Conservation (phyloP, 1,140 invertebrate species). For the Diabrotica virgifera region DNA sequence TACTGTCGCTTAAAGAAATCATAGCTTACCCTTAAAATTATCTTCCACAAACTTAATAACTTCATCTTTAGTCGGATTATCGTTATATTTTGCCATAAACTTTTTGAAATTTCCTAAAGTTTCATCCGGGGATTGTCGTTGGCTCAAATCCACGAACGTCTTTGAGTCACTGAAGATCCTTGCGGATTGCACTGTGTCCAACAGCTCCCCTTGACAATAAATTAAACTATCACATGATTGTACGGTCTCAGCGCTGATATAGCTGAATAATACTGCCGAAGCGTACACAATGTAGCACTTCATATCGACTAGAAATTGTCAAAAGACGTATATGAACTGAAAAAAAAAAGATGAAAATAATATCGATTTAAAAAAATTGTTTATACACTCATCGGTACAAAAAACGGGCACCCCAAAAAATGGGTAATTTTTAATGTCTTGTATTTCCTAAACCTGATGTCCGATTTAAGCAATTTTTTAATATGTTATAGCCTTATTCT, state of each 20-base stretch:
- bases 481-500: too few species aligned
- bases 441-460: too few species aligned
- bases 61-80: slow-evolving; percentile 54
- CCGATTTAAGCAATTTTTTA: too few species aligned
- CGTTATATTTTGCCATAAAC: slow-evolving; percentile 60
- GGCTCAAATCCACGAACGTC: slow-evolving; percentile 85
- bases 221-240: slow-evolving; percentile 57
- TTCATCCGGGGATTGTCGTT: slow-evolving; percentile 59
- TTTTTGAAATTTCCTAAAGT: slow-evolving; percentile 60
- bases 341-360: background rate
- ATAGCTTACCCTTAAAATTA: slow-evolving; percentile 50
- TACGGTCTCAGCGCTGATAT: background rate
- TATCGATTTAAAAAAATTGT: too few species aligned
- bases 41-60: slow-evolving; percentile 58
- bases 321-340: background rate
- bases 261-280: slow-evolving; percentile 5
- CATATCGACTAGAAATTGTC: background rate
- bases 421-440: too few species aligned
- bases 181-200: slow-evolving; percentile 73
- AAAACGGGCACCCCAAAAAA: too few species aligned
- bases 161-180: slow-evolving; percentile 78
- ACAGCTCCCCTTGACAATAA: slow-evolving; percentile 73
- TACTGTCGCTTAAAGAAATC: too few species aligned
- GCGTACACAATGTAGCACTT: background rate
- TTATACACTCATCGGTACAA: too few species aligned